Evolutionary conservation across 2,113 vertebrate species (phyloP).

Genomic region (Vanacampus margaritifer): DNA sequence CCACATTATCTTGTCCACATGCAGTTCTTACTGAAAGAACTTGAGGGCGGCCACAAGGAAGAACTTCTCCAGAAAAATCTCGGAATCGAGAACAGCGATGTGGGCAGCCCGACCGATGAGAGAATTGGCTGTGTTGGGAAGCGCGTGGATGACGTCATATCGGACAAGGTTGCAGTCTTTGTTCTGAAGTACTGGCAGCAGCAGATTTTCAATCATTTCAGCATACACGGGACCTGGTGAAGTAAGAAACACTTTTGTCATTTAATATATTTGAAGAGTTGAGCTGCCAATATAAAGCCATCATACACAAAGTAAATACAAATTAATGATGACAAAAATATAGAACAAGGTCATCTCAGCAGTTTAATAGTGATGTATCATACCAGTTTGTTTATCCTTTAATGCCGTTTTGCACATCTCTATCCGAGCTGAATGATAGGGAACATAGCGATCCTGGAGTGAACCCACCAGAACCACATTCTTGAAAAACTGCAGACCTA

Average conservation of each 20-base stretch:
- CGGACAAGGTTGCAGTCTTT: slow-evolving; percentile 94
- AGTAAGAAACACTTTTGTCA: background rate
- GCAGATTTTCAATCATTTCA: slow-evolving; percentile 98
- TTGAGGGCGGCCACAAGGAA: slow-evolving; percentile 95
- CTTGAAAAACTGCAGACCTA: slow-evolving; percentile 95
- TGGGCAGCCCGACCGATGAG: slow-evolving; percentile 97
- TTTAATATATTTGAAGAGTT: background rate
- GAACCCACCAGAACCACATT: slow-evolving; percentile 96
- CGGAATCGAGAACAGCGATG: slow-evolving; percentile 97
- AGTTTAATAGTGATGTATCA: slow-evolving; percentile 26
- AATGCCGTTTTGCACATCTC: slow-evolving; percentile 99
- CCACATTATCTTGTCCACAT: slow-evolving; percentile 49
- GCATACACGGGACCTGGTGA: slow-evolving; percentile 89
- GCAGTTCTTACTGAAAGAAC: slow-evolving; percentile 88
- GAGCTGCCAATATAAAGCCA: background rate
- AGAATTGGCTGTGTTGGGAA: slow-evolving; percentile 97
- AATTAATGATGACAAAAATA: background rate
- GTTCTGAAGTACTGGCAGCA: slow-evolving; percentile 92
- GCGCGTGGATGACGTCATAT: slow-evolving; percentile 94
- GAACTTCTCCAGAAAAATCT: slow-evolving; percentile 99
- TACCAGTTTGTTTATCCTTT: slow-evolving; percentile 98
- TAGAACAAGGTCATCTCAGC: background rate
- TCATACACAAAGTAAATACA: background rate
- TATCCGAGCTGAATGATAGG: slow-evolving; percentile 96
- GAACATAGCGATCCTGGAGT: slow-evolving; percentile 96